Percentiles rank a stretch among this genome's conserved stretches.
phyloP scores from a whole-genome alignment of 2,888 invertebrate species.

The Blomia tropicalis region DNA sequence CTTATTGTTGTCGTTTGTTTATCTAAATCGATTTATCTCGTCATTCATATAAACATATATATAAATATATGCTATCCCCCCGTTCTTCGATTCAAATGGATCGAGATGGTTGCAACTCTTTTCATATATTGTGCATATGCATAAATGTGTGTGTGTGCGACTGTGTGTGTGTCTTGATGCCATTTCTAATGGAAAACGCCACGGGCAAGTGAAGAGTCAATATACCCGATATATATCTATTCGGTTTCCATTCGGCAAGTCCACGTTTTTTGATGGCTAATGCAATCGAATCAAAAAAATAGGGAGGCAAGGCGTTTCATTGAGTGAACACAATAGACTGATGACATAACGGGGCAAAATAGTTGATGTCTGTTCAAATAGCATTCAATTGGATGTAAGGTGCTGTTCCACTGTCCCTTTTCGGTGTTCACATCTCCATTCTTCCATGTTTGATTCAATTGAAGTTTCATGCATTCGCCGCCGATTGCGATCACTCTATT shows the following conservation, averaged over 20 bases:
- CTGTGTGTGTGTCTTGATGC: neutral
- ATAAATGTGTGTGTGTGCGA: neutral
- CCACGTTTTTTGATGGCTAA: neutral
- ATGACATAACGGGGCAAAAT: neutral
- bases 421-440: neutral
- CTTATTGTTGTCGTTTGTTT: neutral
- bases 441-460: neutral
- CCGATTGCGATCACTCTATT: neutral
- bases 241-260: neutral
- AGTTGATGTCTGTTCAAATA: too few species aligned
- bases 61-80: neutral
- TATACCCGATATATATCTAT: neutral
- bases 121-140: too few species aligned
- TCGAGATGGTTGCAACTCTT: too few species aligned
- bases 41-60: neutral
- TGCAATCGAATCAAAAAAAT: neutral
- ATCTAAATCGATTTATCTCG: neutral
- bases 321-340: neutral
- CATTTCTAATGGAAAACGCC: neutral
- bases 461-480: neutral
- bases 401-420: neutral
- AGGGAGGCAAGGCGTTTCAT: neutral
- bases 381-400: too few species aligned
- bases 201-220: neutral
- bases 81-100: too few species aligned